Evolutionary conservation across 2,113 vertebrate genomes (phyloP).

Genomic region (Anser cygnoides): DNA sequence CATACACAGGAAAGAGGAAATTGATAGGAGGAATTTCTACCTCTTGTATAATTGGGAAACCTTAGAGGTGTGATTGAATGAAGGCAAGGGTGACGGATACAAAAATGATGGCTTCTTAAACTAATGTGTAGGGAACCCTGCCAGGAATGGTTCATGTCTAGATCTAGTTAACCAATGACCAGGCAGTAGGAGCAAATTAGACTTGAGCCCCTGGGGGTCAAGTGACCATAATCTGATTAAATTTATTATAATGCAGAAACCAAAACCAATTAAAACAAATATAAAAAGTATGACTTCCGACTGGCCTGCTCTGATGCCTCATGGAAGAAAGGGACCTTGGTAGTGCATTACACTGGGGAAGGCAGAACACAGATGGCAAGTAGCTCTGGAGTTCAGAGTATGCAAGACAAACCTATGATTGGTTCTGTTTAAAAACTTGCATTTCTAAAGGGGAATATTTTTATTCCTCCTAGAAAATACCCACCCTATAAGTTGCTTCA

Average conservation of each 20-base stretch:
- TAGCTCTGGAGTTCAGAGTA: background rate
- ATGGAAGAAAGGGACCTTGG: background rate
- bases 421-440: background rate
- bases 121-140: constrained; percentile 73
- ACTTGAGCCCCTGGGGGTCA: constrained; percentile 54
- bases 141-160: constrained; percentile 74
- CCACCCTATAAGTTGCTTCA: background rate
- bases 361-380: background rate
- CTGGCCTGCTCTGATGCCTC: constrained; percentile 34
- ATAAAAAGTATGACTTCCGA: constrained; percentile 66
- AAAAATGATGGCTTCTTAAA: constrained; percentile 72
- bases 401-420: background rate
- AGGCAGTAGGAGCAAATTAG: constrained; percentile 66
- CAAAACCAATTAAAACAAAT: constrained; percentile 66
- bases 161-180: constrained; percentile 59
- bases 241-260: constrained; percentile 70
- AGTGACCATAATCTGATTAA: constrained; percentile 71
- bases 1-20: background rate
- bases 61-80: constrained; percentile 67
- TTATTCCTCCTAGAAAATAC: background rate
- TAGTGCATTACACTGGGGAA: background rate
- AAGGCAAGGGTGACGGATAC: constrained; percentile 53
- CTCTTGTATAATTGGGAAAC: constrained; percentile 38
- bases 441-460: background rate
- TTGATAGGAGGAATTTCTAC: constrained; percentile 5